Conservation (phyloP, 2,113 vertebrate genomes). For the Nettapus auritus region DNA sequence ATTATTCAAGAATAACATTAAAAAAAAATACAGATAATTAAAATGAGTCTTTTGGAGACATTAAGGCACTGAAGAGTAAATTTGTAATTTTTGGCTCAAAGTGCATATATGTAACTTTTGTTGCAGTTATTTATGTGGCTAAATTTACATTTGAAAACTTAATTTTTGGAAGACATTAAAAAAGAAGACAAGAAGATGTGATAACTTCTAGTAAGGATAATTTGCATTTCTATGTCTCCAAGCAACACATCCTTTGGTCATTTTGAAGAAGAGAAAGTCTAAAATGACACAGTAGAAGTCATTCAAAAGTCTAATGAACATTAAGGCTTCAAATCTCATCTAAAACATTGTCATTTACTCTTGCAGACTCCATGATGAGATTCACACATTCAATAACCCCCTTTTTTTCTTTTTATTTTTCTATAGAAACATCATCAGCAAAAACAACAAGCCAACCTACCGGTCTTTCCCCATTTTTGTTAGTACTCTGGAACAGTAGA, state of each 20-base stretch:
- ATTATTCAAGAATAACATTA: not conserved
- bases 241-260: not conserved
- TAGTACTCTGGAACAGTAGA: not conserved
- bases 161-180: not conserved
- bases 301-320: not conserved
- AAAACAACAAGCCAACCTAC: not conserved
- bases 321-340: not conserved
- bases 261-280: not conserved
- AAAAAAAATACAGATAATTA: not conserved
- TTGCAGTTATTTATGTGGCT: not conserved
- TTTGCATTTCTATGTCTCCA: not conserved
- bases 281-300: not conserved
- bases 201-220: not conserved
- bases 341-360: not conserved
- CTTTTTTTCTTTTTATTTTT: not conserved
- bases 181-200: not conserved
- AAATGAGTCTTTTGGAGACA: not conserved
- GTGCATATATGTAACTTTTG: not conserved
- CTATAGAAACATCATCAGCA: not conserved
- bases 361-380: not conserved
- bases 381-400: not conserved
- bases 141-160: not conserved
- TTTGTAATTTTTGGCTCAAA: too few relatives aligned
- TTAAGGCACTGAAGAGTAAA: not conserved
- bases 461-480: not conserved